These are phyloP conservation scores for Amaurobius ferox DNA, from an alignment of 2,888 invertebrate species.

Conservation along the genomic window DNA sequence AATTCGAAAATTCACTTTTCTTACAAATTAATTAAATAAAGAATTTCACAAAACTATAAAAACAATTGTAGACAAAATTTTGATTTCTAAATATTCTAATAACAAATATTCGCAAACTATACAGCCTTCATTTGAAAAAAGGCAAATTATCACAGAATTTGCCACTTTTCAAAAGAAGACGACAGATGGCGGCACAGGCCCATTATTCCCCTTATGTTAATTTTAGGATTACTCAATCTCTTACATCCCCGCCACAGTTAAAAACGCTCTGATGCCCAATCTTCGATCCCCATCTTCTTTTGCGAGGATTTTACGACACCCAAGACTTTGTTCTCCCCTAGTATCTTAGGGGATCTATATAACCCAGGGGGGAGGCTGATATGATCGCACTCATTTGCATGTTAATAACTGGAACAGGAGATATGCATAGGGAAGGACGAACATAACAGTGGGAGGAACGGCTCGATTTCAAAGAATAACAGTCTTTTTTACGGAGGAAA, in stretches of 20 bases:
- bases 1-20: too few species aligned
- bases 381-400: constrained; percentile 58
- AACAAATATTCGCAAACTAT: too few species aligned
- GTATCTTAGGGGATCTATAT: constrained; percentile 13
- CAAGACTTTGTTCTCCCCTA: constrained; percentile 5
- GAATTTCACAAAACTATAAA: too few species aligned
- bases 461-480: not conserved
- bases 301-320: constrained; percentile 50
- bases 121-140: too few species aligned
- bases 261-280: constrained; percentile 18
- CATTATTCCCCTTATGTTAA: not conserved
- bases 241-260: not conserved
- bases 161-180: not conserved
- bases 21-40: too few species aligned
- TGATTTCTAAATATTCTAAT: too few species aligned
- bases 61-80: too few species aligned
- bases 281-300: constrained; percentile 39
- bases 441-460: constrained; percentile 14
- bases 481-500: not conserved
- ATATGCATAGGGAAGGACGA: not conserved
- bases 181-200: constrained; percentile 26
- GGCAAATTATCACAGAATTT: too few species aligned
- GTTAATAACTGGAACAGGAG: constrained; percentile 47
- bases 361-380: constrained; percentile 19
- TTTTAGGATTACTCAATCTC: not conserved